Percentiles rank a stretch among this genome's conserved stretches.
These are phyloP conservation scores for Dynastes tityus DNA, from an alignment of 2,888 invertebrate genomes.

Conservation along the genomic window DNA sequence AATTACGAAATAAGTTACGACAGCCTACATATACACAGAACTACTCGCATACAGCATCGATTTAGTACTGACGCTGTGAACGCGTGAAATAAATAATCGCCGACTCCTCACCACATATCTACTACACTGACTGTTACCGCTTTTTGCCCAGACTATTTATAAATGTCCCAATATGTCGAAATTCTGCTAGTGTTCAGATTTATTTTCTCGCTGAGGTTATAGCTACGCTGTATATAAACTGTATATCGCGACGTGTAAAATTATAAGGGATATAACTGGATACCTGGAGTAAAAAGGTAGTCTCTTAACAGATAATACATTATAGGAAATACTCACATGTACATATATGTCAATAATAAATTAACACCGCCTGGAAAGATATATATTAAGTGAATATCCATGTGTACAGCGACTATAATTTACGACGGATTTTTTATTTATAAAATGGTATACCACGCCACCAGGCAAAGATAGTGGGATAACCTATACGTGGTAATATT, in stretches of 20 bases:
- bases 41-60: too few species aligned
- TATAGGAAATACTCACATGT: constrained; percentile 26
- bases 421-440: constrained; percentile 34
- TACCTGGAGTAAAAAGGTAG: not conserved
- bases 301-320: constrained; percentile 24
- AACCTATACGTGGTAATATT: constrained; percentile 44
- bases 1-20: too few species aligned
- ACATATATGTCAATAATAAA: constrained; percentile 37
- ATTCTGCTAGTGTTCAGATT: too few species aligned
- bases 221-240: not conserved
- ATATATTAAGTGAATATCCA: constrained; percentile 36
- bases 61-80: too few species aligned
- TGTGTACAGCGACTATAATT: constrained; percentile 36
- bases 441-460: constrained; percentile 45
- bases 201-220: too few species aligned
- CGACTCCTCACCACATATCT: too few species aligned
- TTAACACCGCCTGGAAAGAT: constrained; percentile 31
- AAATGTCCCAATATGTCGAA: too few species aligned
- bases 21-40: too few species aligned
- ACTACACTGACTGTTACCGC: too few species aligned
- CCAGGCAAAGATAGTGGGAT: constrained; percentile 34
- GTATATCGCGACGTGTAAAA: not conserved
- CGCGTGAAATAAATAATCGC: too few species aligned
- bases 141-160: too few species aligned
- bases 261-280: constrained; percentile 12